A percentile compares a stretch with the other conserved stretches of the same genome.
Evolutionary conservation across 2,113 vertebrate species (phyloP).

Genomic region (Macheiramphus alcinus): DNA sequence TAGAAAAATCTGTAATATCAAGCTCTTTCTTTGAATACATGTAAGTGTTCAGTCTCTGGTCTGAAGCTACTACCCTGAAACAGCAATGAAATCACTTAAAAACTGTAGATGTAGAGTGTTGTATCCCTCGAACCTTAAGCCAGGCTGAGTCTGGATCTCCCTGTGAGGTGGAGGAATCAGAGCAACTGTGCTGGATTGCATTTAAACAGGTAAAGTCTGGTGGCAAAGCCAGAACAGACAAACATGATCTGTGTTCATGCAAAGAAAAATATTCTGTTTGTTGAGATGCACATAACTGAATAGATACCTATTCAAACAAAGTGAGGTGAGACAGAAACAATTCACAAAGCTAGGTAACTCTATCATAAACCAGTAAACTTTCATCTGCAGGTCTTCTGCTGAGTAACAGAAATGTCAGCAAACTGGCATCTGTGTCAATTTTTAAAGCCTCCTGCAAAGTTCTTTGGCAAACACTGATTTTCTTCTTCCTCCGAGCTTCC

Average conservation of each 20-base stretch:
- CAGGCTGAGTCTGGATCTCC: background rate
- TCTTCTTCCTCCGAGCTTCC: background rate
- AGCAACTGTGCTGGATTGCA: background rate
- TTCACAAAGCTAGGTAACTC: background rate
- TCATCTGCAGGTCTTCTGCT: background rate
- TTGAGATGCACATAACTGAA: constrained; percentile 11
- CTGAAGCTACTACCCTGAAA: background rate
- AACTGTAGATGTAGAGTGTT: background rate
- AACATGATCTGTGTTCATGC: background rate
- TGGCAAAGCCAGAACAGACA: background rate
- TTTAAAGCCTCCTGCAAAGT: constrained; percentile 1
- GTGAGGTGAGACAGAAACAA: constrained; percentile 19
- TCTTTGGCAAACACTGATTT: constrained; percentile 18
- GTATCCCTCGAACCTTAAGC: background rate
- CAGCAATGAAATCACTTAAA: background rate
- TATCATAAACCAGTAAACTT: background rate
- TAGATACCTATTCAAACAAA: constrained; percentile 54
- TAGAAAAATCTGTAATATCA: background rate
- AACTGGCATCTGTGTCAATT: constrained; percentile 12
- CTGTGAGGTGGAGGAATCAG: background rate
- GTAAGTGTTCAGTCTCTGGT: background rate
- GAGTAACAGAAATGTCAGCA: constrained; percentile 24
- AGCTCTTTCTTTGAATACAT: background rate
- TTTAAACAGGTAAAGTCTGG: background rate
- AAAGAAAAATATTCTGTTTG: constrained; percentile 39